These are phyloP conservation scores for Pogonognathellus flavescens DNA, from an alignment of 1,140 invertebrate genomes.

Conservation along the genomic window DNA sequence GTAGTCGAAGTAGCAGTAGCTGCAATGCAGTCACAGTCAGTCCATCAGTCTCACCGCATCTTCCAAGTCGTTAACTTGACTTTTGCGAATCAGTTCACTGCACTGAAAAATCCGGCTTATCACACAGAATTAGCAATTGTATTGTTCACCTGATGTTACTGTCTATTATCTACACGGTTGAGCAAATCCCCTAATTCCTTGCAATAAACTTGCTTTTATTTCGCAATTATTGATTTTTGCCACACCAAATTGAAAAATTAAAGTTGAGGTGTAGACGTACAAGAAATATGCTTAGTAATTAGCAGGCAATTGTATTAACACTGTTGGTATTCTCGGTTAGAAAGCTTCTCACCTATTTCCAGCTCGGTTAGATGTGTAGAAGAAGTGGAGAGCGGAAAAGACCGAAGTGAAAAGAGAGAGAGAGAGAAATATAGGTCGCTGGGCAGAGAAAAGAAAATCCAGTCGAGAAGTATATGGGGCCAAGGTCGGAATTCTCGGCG, in stretches of 20 bases:
- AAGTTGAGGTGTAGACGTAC: too few species aligned
- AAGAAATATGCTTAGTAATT: too few species aligned
- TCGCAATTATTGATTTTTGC: too few species aligned
- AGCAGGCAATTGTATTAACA: too few species aligned
- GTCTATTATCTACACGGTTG: too few species aligned
- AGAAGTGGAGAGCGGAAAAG: background rate
- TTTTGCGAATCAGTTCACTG: background rate
- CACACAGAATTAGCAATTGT: too few species aligned
- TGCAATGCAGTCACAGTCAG: slow-evolving; percentile 39
- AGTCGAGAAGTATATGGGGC: background rate
- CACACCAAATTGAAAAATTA: too few species aligned
- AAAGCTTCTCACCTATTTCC: too few species aligned
- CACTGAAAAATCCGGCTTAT: background rate
- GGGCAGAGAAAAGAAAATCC: slow-evolving; percentile 14
- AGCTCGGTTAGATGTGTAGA: background rate
- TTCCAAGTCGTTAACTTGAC: slow-evolving; percentile 6
- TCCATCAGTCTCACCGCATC: slow-evolving; percentile 10
- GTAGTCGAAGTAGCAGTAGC: background rate
- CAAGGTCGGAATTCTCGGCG: slow-evolving; percentile 12
- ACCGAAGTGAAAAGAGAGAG: background rate
- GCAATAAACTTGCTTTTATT: too few species aligned
- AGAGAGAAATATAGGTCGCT: slow-evolving; percentile 27
- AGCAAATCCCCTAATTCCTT: too few species aligned
- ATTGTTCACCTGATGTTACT: too few species aligned
- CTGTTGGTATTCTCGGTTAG: too few species aligned